These are phyloP conservation scores for Pachymerium ferrugineum DNA, from an alignment of 2,888 invertebrate genomes.

Conservation along the genomic window DNA sequence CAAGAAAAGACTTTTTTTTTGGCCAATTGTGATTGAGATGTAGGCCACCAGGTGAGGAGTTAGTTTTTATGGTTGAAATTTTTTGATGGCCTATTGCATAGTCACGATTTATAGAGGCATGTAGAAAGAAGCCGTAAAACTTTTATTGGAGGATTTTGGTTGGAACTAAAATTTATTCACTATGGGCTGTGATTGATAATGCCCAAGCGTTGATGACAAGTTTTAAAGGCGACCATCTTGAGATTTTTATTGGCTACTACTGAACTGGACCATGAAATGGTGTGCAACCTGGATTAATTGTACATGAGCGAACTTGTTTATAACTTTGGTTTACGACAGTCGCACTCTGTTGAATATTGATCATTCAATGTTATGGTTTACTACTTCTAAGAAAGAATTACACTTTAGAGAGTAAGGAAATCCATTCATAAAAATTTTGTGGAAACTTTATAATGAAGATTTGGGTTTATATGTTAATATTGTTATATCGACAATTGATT, in stretches of 20 bases:
- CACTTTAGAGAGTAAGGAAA: no score
- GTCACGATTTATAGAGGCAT: neutral
- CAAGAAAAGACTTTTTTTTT: no score
- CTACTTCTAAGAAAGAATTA: neutral
- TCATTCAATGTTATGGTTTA: neutral
- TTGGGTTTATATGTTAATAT: no score
- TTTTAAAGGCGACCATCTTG: neutral
- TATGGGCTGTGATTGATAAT: neutral
- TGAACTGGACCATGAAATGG: neutral
- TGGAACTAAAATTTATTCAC: neutral
- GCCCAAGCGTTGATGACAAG: neutral
- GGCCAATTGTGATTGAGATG: no score
- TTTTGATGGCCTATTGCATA: neutral
- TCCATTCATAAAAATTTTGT: no score
- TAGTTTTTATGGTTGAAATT: neutral
- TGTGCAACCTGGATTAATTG: neutral
- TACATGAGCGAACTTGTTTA: neutral
- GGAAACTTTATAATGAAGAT: no score
- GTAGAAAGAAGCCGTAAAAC: neutral
- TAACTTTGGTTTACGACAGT: neutral
- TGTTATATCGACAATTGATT: neutral
- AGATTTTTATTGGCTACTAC: neutral
- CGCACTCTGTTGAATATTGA: neutral
- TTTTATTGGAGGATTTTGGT: neutral
- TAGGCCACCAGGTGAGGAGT: neutral